Percentiles rank a stretch among this genome's conserved stretches.
phyloP scores from a whole-genome alignment of 2,888 invertebrate genomes.

The Aphrophora alni region DNA sequence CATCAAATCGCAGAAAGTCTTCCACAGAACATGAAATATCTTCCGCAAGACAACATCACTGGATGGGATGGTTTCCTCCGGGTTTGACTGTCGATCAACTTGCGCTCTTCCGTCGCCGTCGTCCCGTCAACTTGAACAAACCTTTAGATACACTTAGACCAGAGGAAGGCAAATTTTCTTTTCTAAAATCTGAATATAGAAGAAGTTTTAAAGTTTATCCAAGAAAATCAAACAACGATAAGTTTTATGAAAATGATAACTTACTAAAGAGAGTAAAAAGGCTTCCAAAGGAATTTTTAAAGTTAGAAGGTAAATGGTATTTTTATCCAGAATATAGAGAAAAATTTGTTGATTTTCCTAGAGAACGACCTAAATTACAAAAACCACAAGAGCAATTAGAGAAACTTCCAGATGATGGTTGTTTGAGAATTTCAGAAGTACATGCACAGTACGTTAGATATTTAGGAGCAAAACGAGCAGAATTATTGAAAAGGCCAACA shows the following conservation, averaged over 20 bases:
- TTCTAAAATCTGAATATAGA: constrained; percentile 46
- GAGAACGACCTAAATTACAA: constrained; percentile 15
- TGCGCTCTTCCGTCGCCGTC: constrained; percentile 40
- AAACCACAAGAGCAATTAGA: constrained; percentile 20
- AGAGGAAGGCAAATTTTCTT: constrained; percentile 42
- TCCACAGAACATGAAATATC: neutral
- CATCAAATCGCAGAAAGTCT: neutral
- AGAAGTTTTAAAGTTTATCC: constrained; percentile 39
- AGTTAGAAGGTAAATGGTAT: constrained; percentile 42
- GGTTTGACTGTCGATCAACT: constrained; percentile 46
- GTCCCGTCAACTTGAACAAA: constrained; percentile 35
- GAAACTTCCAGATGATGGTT: constrained; percentile 8
- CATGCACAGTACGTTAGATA: constrained; percentile 32
- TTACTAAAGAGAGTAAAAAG: constrained; percentile 32
- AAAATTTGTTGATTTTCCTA: constrained; percentile 31
- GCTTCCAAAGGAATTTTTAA: constrained; percentile 37
- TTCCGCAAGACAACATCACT: constrained; percentile 40
- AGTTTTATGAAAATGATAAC: constrained; percentile 17
- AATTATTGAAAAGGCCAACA: constrained; percentile 23
- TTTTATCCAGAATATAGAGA: constrained; percentile 44
- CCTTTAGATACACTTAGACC: constrained; percentile 41
- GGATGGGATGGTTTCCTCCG: constrained; percentile 37
- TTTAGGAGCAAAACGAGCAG: constrained; percentile 30
- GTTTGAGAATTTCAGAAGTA: constrained; percentile 28
- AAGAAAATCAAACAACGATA: neutral